Evolutionary conservation across 2,797 vertebrate genomes (phyloP).

Genomic region (Decapterus maruadsi): DNA sequence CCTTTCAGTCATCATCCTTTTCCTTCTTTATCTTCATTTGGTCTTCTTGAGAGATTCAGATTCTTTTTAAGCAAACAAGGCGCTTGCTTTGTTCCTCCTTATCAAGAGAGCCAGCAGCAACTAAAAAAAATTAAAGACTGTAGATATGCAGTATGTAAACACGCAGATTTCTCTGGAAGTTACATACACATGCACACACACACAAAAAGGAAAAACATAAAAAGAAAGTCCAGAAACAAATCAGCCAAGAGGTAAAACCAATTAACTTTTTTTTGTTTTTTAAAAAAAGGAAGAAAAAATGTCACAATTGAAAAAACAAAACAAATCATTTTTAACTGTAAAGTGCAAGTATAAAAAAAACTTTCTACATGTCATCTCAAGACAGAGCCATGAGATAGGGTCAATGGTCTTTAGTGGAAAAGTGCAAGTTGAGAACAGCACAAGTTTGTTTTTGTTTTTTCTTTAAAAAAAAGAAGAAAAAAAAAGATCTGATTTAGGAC

Average conservation of each 20-base stretch:
- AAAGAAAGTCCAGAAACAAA: constrained; percentile 70
- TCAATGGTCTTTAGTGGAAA: constrained; percentile 88
- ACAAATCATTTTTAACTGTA: constrained; percentile 80
- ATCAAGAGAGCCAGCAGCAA: constrained; percentile 76
- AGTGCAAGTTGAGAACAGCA: constrained; percentile 88
- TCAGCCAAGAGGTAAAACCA: constrained; percentile 80
- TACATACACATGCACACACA: constrained; percentile 42
- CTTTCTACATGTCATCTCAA: constrained; percentile 77
- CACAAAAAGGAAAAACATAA: constrained; percentile 11
- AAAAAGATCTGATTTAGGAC: constrained; percentile 70
- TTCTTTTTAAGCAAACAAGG: constrained; percentile 73
- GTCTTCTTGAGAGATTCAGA: constrained; percentile 83
- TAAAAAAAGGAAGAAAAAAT: constrained; percentile 54
- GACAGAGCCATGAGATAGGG: constrained; percentile 72
- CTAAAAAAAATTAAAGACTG: constrained; percentile 77
- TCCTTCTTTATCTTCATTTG: constrained; percentile 81
- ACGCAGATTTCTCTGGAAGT: constrained; percentile 70
- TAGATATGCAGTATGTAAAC: constrained; percentile 84
- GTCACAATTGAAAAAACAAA: constrained; percentile 62
- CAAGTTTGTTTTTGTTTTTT: constrained; percentile 41
- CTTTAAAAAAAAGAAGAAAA: constrained; percentile 46
- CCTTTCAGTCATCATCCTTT: constrained; percentile 51
- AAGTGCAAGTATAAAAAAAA: constrained; percentile 89
- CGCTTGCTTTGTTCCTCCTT: constrained; percentile 77
- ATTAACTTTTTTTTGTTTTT: constrained; percentile 48